A percentile compares a stretch with the other conserved stretches of the same genome.
Evolutionary conservation across 2,797 vertebrate species (phyloP).

Genomic region (Gephyroberyx darwinii): DNA sequence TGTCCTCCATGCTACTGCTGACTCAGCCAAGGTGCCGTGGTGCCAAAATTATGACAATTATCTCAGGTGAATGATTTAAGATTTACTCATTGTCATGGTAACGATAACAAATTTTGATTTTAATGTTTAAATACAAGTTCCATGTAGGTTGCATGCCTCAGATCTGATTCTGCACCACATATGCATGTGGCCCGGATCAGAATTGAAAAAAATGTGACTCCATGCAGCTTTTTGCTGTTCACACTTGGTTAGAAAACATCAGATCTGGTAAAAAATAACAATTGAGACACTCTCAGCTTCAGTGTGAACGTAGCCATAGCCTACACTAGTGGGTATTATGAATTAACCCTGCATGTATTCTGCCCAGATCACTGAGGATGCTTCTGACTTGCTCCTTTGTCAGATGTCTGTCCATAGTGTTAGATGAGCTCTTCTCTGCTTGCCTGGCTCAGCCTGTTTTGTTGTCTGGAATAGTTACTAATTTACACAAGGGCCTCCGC

Average conservation of each 20-base stretch:
- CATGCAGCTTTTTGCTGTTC: background rate
- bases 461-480: slow-evolving; percentile 6
- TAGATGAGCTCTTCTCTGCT: background rate
- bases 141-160: background rate
- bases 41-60: slow-evolving; percentile 35
- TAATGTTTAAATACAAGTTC: background rate
- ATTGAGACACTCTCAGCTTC: background rate
- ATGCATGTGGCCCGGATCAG: slow-evolving; percentile 22
- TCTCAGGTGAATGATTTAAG: slow-evolving; percentile 25
- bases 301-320: too few relatives aligned
- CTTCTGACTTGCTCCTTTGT: background rate
- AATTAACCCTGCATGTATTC: too few relatives aligned
- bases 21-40: background rate
- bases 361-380: too few relatives aligned
- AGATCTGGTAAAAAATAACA: slow-evolving; percentile 11
- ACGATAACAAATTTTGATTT: slow-evolving; percentile 6
- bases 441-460: background rate
- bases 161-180: background rate
- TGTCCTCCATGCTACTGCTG: slow-evolving; percentile 26
- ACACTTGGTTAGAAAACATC: slow-evolving; percentile 20
- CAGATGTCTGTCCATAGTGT: background rate
- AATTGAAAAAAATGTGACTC: background rate
- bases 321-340: too few relatives aligned
- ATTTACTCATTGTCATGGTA: background rate
- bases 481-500: slow-evolving; percentile 12